These are phyloP conservation scores for Pyrrhura leucotis DNA, from an alignment of 2,797 vertebrate species.

Conservation along the genomic window DNA sequence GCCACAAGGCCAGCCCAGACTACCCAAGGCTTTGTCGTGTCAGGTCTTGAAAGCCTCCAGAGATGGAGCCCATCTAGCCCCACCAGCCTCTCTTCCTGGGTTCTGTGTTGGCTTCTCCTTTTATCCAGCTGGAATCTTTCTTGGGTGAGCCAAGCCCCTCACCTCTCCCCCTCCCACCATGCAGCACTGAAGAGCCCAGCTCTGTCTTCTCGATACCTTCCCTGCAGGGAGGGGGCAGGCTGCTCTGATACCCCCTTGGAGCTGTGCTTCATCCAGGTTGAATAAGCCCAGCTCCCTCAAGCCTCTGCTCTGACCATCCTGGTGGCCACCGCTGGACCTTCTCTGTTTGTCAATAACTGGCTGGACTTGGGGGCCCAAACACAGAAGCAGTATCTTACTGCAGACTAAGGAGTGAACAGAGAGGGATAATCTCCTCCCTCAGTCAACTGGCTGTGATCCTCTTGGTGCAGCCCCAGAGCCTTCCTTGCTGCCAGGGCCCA, in stretches of 20 bases:
- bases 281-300: background rate
- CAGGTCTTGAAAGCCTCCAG: background rate
- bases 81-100: background rate
- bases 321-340: background rate
- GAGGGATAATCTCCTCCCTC: background rate
- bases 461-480: background rate
- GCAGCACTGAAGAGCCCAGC: background rate
- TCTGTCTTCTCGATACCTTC: background rate
- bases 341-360: background rate
- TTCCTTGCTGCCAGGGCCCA: background rate
- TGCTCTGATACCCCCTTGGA: background rate
- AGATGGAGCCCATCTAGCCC: background rate
- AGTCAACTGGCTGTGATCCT: background rate
- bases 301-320: background rate
- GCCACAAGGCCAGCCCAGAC: background rate
- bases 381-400: background rate
- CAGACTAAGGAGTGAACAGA: background rate
- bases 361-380: background rate
- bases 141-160: background rate
- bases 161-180: background rate
- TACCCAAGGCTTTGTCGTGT: background rate
- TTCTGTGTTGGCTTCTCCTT: background rate
- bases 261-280: fast-evolving
- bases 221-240: background rate
- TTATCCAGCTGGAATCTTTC: background rate